phyloP scores from a whole-genome alignment of 1,140 invertebrate species.

The Drosophila arizonae region DNA sequence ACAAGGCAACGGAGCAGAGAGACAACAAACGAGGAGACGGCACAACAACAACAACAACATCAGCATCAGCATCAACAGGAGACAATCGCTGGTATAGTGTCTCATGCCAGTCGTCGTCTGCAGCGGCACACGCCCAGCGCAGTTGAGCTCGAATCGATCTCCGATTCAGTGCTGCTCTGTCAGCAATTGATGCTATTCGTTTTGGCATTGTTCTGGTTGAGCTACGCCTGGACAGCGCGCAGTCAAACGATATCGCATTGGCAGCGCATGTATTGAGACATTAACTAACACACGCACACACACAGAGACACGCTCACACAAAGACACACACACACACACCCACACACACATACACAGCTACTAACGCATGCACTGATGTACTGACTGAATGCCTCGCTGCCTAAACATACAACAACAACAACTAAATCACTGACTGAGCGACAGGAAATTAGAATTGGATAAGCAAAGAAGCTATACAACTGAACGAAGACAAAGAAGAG shows the following conservation, averaged over 20 bases:
- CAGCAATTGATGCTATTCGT: slow-evolving; percentile 29
- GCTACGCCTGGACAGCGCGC: slow-evolving; percentile 18
- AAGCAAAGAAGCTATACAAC: slow-evolving; percentile 15
- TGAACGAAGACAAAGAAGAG: slow-evolving; percentile 41
- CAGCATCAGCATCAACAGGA: slow-evolving; percentile 27
- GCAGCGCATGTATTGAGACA: slow-evolving; percentile 35
- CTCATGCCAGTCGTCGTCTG: not conserved
- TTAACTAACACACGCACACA: slow-evolving; percentile 6
- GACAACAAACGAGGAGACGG: slow-evolving; percentile 3
- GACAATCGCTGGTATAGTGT: slow-evolving; percentile 2
- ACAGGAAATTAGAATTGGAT: slow-evolving; percentile 23
- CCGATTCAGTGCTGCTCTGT: slow-evolving; percentile 24
- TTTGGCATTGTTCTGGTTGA: slow-evolving; percentile 28
- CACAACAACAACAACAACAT: not conserved
- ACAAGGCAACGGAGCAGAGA: slow-evolving; percentile 17
- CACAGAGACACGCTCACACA: slow-evolving; percentile 8
- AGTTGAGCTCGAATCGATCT: slow-evolving; percentile 45
- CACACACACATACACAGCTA: slow-evolving; percentile 15
- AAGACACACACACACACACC: slow-evolving; percentile 1
- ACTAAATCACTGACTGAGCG: slow-evolving; percentile 79
- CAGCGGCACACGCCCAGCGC: slow-evolving; percentile 10
- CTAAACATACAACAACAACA: slow-evolving; percentile 56
- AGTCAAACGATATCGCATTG: slow-evolving; percentile 26
- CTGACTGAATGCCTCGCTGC: slow-evolving; percentile 79
- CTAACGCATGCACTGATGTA: slow-evolving; percentile 68